Base-by-base conservation (phyloP, 2,797 vertebrate genomes). In the Pitangus sulphuratus region DNA sequence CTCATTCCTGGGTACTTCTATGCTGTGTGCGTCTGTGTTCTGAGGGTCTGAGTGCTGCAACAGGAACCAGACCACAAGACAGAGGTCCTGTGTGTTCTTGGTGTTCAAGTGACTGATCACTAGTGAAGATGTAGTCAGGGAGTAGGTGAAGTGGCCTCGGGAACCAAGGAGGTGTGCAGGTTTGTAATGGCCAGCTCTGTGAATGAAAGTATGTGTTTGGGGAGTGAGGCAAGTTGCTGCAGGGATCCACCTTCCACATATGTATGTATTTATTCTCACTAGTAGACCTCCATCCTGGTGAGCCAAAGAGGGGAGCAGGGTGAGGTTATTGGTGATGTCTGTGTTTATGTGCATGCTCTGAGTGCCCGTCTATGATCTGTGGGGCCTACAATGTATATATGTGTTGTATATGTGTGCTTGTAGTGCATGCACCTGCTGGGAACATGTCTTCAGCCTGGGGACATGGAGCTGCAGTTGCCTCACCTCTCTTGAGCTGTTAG, bases 31-130 rank as follows among this genome's bases (percentile, higher is more conserved):
- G 6, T 12, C 8, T 50, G 13, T 33, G 28, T 26, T 35, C 9
- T 35, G 50, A 35, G 33, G 8, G 50, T 40, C 44, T 40, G 33
- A 51, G 33, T 18, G 30, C 70, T 64, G 62, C 25, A 33, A 15
- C 12, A 19, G 42, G 30, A 68, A 44, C 8, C 22, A 31, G 44
- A 39, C 14, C 11, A 2, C 2, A 25, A 31, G 24, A 19, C 0
- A 4, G 25, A 62, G 44, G n/a, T 11, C 25, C 20, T 1, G 1
- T 24, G 51, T 58, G 25, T 66, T 25, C 26, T 0, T 0, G 33
- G 5, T 48, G 39, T 44, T 54, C 2, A 3, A 53, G 33, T 33
- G 48, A 39, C 30, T 0, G 0, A 45, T 42, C 18, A 12, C 37
- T 44, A 69, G 25, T 0, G 2, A 64, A 31, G 33, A 22, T 4